These are phyloP conservation scores for Trachelus stipa DNA, from an alignment of 2,888 invertebrate genomes.

Conservation along the genomic window DNA sequence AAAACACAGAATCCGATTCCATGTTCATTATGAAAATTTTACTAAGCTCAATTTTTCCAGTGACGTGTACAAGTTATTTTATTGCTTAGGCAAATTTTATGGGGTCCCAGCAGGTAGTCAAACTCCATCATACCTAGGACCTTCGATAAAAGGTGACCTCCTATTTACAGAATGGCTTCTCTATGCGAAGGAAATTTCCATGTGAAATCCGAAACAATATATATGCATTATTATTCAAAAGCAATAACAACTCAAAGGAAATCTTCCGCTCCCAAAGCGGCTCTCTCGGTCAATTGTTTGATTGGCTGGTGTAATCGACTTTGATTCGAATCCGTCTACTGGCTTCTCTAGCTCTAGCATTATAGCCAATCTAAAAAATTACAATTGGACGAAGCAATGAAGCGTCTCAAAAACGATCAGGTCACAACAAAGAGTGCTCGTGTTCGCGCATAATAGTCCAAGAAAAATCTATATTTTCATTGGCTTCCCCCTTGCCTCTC, in stretches of 20 bases:
- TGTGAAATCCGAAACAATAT: neutral
- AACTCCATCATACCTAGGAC: neutral
- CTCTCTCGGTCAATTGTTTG: conserved; percentile 24
- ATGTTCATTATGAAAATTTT: neutral
- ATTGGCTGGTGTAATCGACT: conserved; percentile 19
- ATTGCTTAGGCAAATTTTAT: neutral
- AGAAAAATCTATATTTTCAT: neutral
- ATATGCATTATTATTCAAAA: neutral
- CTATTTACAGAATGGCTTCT: neutral
- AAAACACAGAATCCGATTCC: neutral
- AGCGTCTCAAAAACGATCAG: too few relatives aligned
- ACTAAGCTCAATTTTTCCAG: neutral
- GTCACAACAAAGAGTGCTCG: too few relatives aligned
- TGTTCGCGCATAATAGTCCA: neutral
- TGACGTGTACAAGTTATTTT: neutral
- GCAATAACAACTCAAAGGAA: conserved; percentile 4
- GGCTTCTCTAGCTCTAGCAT: neutral
- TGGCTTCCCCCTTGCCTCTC: neutral
- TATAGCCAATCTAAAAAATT: neutral
- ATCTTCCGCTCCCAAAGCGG: conserved; percentile 19
- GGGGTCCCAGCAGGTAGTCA: neutral
- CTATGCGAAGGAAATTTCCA: neutral
- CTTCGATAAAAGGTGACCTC: neutral
- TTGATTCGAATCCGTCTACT: conserved; percentile 16
- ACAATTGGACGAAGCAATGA: neutral